Evolutionary conservation across 2,113 vertebrate genomes (phyloP).

Genomic region (Caloenas nicobarica): DNA sequence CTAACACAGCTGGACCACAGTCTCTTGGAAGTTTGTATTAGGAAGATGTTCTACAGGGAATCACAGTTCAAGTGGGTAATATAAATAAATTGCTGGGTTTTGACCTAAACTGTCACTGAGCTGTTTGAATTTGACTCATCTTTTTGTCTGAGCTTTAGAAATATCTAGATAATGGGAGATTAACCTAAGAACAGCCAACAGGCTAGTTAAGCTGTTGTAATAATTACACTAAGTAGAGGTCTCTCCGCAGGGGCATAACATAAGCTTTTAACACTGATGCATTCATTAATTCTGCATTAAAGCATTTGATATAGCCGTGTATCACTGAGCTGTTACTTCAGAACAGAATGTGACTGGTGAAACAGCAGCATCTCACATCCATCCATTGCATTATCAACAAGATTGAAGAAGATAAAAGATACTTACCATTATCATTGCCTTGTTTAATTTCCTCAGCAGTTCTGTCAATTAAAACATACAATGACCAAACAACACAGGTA

Average conservation of each 20-base stretch:
- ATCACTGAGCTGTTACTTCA: background rate
- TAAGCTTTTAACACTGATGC: background rate
- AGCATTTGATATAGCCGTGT: background rate
- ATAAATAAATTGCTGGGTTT: background rate
- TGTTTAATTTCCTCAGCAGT: constrained; percentile 91
- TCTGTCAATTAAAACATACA: constrained; percentile 89
- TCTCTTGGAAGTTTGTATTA: background rate
- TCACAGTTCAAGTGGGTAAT: background rate
- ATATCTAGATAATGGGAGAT: background rate
- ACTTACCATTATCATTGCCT: constrained; percentile 89
- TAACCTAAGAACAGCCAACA: background rate
- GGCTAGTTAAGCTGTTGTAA: constrained; percentile 1
- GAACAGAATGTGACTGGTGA: background rate
- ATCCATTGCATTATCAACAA: background rate
- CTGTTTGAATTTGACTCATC: background rate
- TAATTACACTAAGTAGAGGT: background rate
- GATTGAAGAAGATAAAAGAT: background rate
- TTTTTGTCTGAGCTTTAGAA: constrained; percentile 9
- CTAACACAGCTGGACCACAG: background rate
- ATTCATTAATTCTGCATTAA: background rate
- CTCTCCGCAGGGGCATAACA: background rate
- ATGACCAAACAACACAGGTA: constrained; percentile 91
- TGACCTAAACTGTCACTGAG: background rate
- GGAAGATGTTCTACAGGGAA: background rate
- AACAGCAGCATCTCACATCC: background rate